These are phyloP conservation scores for Brachyopa scutellaris DNA, from an alignment of 2,888 invertebrate genomes.

Conservation along the genomic window DNA sequence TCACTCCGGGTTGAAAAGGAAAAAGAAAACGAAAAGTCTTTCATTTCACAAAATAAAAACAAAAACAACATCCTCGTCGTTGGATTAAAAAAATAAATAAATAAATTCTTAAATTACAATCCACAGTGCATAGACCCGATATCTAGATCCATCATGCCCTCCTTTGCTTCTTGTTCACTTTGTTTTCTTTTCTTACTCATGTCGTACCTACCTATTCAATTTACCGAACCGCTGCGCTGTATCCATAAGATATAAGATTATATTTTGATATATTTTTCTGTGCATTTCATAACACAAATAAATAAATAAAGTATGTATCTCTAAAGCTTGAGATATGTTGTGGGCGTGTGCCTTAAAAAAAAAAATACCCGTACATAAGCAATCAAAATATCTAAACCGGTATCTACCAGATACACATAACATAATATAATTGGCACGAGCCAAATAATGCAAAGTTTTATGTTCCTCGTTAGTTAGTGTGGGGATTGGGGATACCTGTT, in stretches of 20 bases:
- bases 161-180: conserved; percentile 20
- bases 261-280: no score
- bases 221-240: background rate
- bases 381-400: conserved; percentile 56
- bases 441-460: conserved; percentile 67
- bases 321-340: conserved; percentile 11
- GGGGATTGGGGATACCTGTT: conserved; percentile 53
- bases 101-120: conserved; percentile 66
- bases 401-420: conserved; percentile 25
- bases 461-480: conserved; percentile 56
- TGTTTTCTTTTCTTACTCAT: conserved; percentile 12
- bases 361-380: background rate
- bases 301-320: conserved; percentile 34
- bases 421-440: conserved; percentile 69
- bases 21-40: conserved; percentile 23
- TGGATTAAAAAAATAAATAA: conserved; percentile 25
- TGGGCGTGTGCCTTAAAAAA: conserved; percentile 55
- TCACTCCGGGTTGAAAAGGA: no score
- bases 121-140: conserved; percentile 50
- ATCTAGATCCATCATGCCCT: conserved; percentile 41
- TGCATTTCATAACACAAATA: conserved; percentile 50
- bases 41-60: background rate
- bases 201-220: conserved; percentile 25
- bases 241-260: no score
- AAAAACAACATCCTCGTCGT: conserved; percentile 26